Conservation (phyloP, 2,113 vertebrate genomes). For the Engystomops pustulosus region DNA sequence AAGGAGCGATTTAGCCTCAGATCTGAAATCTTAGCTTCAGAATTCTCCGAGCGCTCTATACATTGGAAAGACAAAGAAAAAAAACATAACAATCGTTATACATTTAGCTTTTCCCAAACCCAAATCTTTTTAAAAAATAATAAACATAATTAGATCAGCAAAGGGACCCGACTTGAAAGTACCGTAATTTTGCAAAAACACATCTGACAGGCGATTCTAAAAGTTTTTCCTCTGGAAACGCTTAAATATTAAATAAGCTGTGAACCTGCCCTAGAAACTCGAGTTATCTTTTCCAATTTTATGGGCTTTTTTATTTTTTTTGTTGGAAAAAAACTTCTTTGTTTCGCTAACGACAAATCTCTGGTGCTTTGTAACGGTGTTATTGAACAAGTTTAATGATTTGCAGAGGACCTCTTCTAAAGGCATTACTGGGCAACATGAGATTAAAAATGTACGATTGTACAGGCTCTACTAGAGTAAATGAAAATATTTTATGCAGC, state of each 20-base stretch:
- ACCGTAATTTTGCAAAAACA: constrained; percentile 48
- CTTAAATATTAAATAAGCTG: constrained; percentile 70
- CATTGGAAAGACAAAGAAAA: constrained; percentile 1
- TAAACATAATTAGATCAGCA: constrained; percentile 58
- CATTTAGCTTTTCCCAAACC: constrained; percentile 39
- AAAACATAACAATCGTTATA: constrained; percentile 18
- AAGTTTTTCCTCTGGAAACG: constrained; percentile 58
- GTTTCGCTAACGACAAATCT: constrained; percentile 73
- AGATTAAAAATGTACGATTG: constrained; percentile 80
- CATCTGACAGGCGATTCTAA: constrained; percentile 45
- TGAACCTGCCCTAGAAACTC: constrained; percentile 70
- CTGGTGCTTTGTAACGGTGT: constrained; percentile 78
- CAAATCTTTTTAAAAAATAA: constrained; percentile 49
- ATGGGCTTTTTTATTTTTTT: background rate
- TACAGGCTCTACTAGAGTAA: constrained; percentile 74
- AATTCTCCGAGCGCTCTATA: constrained; percentile 32
- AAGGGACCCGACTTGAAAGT: constrained; percentile 37
- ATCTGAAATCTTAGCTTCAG: background rate
- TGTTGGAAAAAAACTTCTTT: constrained; percentile 76
- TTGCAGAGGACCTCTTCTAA: constrained; percentile 81
- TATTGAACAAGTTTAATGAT: constrained; percentile 85
- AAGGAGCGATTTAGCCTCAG: background rate
- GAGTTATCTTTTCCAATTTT: constrained; percentile 70
- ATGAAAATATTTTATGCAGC: constrained; percentile 82
- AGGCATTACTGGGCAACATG: constrained; percentile 73